A percentile compares a stretch with the other conserved stretches of the same genome.
phyloP scores from a whole-genome alignment of 2,113 vertebrate species.

The Rhadina sibilatrix region DNA sequence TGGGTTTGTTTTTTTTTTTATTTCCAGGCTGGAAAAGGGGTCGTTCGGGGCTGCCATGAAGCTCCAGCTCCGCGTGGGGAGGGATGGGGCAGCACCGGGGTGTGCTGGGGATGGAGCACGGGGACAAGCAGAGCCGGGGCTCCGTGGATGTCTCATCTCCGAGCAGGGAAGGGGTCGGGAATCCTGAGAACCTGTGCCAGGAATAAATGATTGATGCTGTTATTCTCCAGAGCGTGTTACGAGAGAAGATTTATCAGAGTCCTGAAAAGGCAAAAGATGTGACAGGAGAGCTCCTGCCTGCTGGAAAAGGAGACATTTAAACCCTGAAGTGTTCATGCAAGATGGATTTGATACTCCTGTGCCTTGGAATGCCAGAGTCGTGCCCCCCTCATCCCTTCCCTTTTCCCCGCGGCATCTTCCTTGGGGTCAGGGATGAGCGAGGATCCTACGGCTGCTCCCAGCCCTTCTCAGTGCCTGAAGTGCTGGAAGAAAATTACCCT shows the following conservation, averaged over 20 bases:
- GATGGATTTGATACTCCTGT: background rate
- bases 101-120: background rate
- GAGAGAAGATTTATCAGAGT: background rate
- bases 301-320: background rate
- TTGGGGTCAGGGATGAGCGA: background rate
- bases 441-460: background rate
- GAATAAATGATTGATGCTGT: background rate
- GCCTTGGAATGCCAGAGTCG: background rate
- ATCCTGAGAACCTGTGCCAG: background rate
- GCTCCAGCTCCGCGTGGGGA: background rate
- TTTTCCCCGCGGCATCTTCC: background rate
- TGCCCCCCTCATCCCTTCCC: background rate
- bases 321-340: background rate
- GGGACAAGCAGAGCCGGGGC: background rate
- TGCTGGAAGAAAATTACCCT: background rate
- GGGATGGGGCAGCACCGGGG: background rate
- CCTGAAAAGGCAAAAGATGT: background rate
- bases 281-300: slow-evolving; percentile 32
- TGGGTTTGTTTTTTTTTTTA: too few species aligned
- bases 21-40: background rate
- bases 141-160: fast-evolving
- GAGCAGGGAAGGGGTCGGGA: background rate
- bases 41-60: background rate
- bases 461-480: background rate
- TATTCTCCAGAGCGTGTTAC: background rate